Evolutionary conservation across 92 coral and sea anemone genomes (phyloP).

Genomic region (Palythoa caribaeorum): DNA sequence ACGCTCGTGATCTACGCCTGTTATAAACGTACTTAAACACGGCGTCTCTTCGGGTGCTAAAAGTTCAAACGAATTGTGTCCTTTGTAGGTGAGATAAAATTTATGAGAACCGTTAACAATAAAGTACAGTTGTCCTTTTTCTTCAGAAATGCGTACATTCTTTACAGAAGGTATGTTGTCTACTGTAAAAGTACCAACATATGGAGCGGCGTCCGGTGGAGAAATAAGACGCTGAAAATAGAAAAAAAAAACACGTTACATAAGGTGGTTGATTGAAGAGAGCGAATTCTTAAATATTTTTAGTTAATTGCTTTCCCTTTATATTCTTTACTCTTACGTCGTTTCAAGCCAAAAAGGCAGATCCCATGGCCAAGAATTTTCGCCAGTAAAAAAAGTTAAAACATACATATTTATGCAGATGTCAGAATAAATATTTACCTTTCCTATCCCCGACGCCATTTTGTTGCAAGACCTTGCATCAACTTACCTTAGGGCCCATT

Average conservation of each 20-base stretch:
- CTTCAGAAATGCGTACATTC: conserved; percentile 25
- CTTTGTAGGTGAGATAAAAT: conserved; percentile 39
- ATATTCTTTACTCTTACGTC: no score
- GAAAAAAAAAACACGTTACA: not conserved
- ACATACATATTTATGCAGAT: no score
- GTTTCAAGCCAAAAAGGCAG: no score
- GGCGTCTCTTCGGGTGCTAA: not conserved
- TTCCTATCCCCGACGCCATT: no score
- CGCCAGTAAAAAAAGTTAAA: no score
- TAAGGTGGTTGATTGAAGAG: not conserved
- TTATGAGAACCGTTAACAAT: not conserved
- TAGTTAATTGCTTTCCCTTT: no score
- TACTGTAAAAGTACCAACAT: not conserved
- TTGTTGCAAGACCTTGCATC: not conserved
- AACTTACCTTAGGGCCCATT: conserved; percentile 28
- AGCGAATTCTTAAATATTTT: no score
- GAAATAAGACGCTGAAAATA: conserved; percentile 31
- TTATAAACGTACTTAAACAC: conserved; percentile 13
- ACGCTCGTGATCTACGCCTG: conserved; percentile 22
- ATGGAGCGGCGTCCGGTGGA: conserved; percentile 39
- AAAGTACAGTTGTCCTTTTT: conserved; percentile 32
- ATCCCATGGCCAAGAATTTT: no score
- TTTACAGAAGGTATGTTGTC: conserved; percentile 29
- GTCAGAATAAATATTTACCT: no score
- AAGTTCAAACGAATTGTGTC: conserved; percentile 29